These are phyloP conservation scores for Epistrophella euchroma DNA, from an alignment of 2,888 invertebrate species.

Conservation along the genomic window DNA sequence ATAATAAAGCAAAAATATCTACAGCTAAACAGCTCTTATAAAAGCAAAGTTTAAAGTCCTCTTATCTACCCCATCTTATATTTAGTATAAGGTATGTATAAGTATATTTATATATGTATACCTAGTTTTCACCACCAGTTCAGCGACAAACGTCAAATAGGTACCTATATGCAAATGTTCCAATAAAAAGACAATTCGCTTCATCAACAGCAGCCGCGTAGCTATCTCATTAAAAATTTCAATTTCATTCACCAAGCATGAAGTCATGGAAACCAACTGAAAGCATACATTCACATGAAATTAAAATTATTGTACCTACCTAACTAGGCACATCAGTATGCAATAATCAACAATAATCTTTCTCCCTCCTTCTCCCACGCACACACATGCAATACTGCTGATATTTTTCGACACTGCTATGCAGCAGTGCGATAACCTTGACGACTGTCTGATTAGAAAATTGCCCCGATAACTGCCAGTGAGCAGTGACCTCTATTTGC, in stretches of 20 bases:
- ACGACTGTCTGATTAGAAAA: constrained; percentile 82
- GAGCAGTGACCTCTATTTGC: constrained; percentile 80
- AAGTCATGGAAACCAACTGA: constrained; percentile 44
- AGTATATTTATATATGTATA: background rate
- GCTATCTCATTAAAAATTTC: constrained; percentile 52
- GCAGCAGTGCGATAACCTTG: constrained; percentile 79
- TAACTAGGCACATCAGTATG: constrained; percentile 40
- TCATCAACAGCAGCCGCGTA: background rate
- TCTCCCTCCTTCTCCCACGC: background rate
- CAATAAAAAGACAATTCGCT: constrained; percentile 18
- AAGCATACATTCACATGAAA: background rate
- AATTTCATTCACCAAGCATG: constrained; percentile 52
- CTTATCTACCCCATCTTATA: constrained; percentile 38
- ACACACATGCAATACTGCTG: background rate
- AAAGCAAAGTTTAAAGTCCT: constrained; percentile 50
- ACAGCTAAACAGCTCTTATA: background rate
- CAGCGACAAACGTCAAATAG: constrained; percentile 20
- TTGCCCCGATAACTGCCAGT: constrained; percentile 82
- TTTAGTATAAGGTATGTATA: background rate
- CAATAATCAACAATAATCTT: constrained; percentile 33
- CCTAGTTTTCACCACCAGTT: constrained; percentile 2
- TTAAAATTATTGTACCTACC: constrained; percentile 32
- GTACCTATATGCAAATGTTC: constrained; percentile 53
- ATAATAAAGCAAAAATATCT: constrained; percentile 12
- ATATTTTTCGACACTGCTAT: constrained; percentile 29